phyloP scores from a whole-genome alignment of 2,113 vertebrate species.

The Strix aluco region DNA sequence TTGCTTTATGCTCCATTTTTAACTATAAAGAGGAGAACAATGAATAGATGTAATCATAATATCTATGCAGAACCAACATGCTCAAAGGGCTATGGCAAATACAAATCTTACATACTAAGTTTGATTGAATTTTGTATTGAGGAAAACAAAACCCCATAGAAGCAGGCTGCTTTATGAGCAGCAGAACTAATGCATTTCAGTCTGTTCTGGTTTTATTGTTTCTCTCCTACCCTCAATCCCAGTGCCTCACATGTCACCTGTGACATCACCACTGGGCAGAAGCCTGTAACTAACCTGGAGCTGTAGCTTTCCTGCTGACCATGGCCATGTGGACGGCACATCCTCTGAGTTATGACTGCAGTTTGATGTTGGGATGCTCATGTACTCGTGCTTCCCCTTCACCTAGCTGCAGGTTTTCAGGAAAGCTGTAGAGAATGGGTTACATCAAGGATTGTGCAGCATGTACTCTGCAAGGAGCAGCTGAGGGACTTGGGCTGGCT shows the following conservation, averaged over 20 bases:
- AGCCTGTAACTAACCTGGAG: not conserved
- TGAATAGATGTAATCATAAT: not conserved
- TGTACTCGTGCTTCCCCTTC: not conserved
- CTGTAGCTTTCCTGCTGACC: not conserved
- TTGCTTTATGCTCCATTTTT: not conserved
- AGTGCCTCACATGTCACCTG: not conserved
- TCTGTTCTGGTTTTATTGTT: not conserved
- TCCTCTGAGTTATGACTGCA: not conserved
- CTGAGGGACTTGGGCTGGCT: not conserved
- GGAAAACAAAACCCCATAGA: not conserved
- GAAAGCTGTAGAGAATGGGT: not conserved
- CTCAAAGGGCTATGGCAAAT: not conserved
- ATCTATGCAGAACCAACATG: not conserved
- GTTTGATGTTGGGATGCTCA: not conserved
- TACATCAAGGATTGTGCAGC: not conserved
- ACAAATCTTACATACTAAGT: not conserved
- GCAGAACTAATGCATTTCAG: not conserved
- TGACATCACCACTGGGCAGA: not conserved
- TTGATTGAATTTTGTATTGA: not conserved
- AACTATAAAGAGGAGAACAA: not conserved
- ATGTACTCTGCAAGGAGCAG: not conserved
- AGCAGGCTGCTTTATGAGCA: not conserved
- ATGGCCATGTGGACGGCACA: accelerated
- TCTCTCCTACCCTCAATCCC: not conserved
- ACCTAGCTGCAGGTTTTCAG: accelerated